Percentiles rank a stretch among this genome's conserved stretches.
These are phyloP conservation scores for Epizoanthus fatuus DNA, from an alignment of 92 coral and sea anemone genomes.

Conservation along the genomic window DNA sequence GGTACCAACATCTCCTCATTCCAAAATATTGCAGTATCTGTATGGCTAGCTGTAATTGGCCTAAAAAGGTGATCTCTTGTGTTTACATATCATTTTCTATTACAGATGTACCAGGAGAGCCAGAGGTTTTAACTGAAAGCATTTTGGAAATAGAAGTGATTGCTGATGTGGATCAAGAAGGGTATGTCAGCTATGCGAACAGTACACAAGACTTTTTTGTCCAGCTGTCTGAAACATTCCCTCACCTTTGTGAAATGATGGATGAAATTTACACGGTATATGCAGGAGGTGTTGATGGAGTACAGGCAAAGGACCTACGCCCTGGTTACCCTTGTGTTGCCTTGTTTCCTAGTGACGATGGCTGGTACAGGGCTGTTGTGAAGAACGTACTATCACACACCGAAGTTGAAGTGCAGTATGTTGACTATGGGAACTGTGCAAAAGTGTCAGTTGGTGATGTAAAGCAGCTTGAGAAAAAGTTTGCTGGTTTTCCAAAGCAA, in stretches of 20 bases:
- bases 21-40: no score
- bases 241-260: conserved; percentile 82
- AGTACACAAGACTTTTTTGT: conserved; percentile 73
- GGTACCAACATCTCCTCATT: no score
- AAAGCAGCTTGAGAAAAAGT: conserved; percentile 68
- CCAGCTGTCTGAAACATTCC: conserved; percentile 76
- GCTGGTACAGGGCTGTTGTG: conserved; percentile 88
- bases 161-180: conserved; percentile 67
- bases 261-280: conserved; percentile 67
- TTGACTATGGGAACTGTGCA: conserved; percentile 90
- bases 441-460: conserved; percentile 60
- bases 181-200: conserved; percentile 72
- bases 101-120: not conserved
- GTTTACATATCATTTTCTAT: not conserved
- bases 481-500: conserved; percentile 68
- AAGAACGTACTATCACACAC: conserved; percentile 57
- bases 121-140: not conserved
- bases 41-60: no score
- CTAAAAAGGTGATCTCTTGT: no score
- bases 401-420: conserved; percentile 74
- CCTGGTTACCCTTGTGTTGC: conserved; percentile 80
- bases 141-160: conserved; percentile 44
- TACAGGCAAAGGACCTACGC: conserved; percentile 33
- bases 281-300: conserved; percentile 62
- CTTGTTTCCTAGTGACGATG: conserved; percentile 75